Evolutionary conservation across 2,797 vertebrate genomes (phyloP).

Genomic region (Chelmon rostratus): DNA sequence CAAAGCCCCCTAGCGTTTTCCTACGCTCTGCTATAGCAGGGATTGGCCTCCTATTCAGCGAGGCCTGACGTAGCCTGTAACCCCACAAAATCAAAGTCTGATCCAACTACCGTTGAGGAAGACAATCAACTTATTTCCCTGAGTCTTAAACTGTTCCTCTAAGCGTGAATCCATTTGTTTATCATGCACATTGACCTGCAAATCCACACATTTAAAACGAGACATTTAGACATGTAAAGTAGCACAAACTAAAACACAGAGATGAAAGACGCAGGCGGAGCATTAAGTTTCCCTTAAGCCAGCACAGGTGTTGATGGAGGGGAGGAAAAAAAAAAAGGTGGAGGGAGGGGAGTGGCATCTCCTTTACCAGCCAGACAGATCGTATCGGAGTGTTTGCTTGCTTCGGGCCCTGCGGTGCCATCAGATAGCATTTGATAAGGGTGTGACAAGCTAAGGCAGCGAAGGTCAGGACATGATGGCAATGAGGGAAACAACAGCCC

Average conservation of each 20-base stretch:
- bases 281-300: slow-evolving; percentile 8
- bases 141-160: neutral
- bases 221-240: neutral
- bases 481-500: slow-evolving; percentile 50
- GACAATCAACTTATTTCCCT: neutral
- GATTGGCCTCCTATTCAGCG: neutral
- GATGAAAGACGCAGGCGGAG: slow-evolving; percentile 3
- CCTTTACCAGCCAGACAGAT: slow-evolving; percentile 59
- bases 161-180: neutral
- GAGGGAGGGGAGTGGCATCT: slow-evolving; percentile 12
- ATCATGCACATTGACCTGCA: neutral
- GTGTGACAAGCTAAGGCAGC: slow-evolving; percentile 63
- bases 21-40: neutral
- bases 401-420: slow-evolving; percentile 47
- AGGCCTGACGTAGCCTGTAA: neutral
- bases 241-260: neutral
- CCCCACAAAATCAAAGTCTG: neutral
- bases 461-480: slow-evolving; percentile 67
- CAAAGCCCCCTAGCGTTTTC: neutral
- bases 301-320: slow-evolving; percentile 41
- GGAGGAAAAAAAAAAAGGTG: neutral
- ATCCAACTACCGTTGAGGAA: neutral
- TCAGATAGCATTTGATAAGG: slow-evolving; percentile 71
- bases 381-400: slow-evolving; percentile 58
- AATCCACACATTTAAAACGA: slow-evolving; percentile 11